Evolutionary conservation across 2,888 invertebrate genomes (phyloP), one percentile per base, ranked within the genome.

Genomic region (Conistra vaccinii): DNA sequence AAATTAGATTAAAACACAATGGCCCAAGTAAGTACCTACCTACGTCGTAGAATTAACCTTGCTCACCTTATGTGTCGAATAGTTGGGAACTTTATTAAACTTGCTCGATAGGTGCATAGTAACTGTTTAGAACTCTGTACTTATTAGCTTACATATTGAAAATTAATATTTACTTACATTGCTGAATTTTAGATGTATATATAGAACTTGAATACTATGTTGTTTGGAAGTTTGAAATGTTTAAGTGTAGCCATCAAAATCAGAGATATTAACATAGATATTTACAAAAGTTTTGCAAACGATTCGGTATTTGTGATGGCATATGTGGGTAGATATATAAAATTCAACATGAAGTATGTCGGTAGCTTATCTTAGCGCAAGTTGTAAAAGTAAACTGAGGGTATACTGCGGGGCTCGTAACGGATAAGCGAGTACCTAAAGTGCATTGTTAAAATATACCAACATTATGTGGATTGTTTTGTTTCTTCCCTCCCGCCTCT

Each of bases 1-100:
- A 94, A 94, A 94, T 94, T 93, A 93, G 90, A 93, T 92, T 92
- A 93, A 91, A 93, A 92, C 88, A 91, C 90, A 91, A 91, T 90
- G 88, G 89, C 84, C 87, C 87, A 83, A 85, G 84, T 82, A 79
- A 80, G 87, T 89, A 88, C 17, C 45, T 89, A 88, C 17, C 45
- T 45, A 48, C 87, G 89, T 87, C 45, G 70, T 79, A 81, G 84
- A 81, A 87, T 84, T 87, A 85, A 85, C 85, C 85, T 84, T 87
- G 66, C 79, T 72, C 78, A 82, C 85, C 81, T 73, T 75, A 72
- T 74, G 73, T 78, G 76, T 76, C 81, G 67, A 74, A 78, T 73
- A 78, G 76, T 80, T 81, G 20, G 77, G 66, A 69, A 84, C 81
- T 83, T 74, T 87, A 85, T 82, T 82, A 80, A 80, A 76, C 70